Base-by-base conservation (phyloP, 2,888 invertebrate species). In the Pherbina coryleti region DNA sequence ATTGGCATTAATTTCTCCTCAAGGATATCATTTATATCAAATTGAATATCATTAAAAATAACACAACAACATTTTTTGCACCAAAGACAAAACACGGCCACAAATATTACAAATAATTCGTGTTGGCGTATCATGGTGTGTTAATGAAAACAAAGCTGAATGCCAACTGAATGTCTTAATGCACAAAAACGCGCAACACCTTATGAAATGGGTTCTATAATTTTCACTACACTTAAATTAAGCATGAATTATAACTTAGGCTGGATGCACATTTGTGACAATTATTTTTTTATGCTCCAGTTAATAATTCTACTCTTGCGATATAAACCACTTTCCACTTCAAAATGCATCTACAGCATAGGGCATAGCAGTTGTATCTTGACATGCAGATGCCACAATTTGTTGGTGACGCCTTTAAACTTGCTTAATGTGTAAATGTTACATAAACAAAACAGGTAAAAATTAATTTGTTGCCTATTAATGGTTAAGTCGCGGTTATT, bases 1-100 rank as follows among this genome's bases (percentile, higher is more conserved):
- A 93, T 92, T 0, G 95, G 95, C 92, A 95, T 93, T 67, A 93
- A 91, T 88, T 94, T 93, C n/a, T 91, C 92, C 17, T 93, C 91
- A 31, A 95, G 89, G 84, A 95, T 93, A 88, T 94, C 94, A 80
- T 94, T 91, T 7, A 93, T 89, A 88, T 93, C 91, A 44, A 92
- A 85, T 51, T 84, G 78, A 62, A 83, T 82, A 11, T 37, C 69
- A 34, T 53, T 14, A n/a, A 44, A 44, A 5, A 19, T 28, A 64
- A 8, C 49, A 4, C 17, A 22, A 62, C 19, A 17, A 19, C 8
- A 19, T n/a, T 34, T 71, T 22, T 31, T 25, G 3, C 22, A 7
- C 28, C 51, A 69, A 69, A 51, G 14, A 34, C 28, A n/a, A 5
- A 53, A 9, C 11, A 53, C n/a, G 14, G 8, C 22, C n/a, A 72